Percentiles rank a stretch among this genome's conserved stretches.
Conservation (phyloP, 2,888 invertebrate genomes). For the Heliconius aoede region DNA sequence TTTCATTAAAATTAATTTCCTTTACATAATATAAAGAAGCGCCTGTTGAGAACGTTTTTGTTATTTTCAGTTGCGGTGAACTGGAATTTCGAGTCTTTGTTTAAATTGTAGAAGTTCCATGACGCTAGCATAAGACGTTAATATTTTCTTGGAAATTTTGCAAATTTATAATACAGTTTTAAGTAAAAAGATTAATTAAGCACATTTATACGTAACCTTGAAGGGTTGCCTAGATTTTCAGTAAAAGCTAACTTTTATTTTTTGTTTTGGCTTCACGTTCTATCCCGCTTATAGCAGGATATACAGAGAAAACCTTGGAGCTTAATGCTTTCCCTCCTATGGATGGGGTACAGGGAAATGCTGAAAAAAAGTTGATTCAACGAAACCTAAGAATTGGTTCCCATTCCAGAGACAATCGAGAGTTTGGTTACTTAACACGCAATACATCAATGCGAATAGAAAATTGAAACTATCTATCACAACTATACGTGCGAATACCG, state of each 20-base stretch:
- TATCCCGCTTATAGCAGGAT: too few relatives aligned
- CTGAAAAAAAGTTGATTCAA: too few relatives aligned
- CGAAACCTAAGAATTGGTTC: too few relatives aligned
- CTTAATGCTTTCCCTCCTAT: too few relatives aligned
- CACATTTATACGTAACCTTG: too few relatives aligned
- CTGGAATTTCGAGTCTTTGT: constrained; percentile 5
- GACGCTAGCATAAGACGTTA: neutral
- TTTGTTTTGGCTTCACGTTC: neutral
- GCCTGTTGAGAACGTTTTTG: neutral
- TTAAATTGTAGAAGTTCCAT: constrained; percentile 7
- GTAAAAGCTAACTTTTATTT: neutral
- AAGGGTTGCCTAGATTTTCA: neutral
- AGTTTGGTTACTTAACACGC: too few relatives aligned
- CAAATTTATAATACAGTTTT: neutral
- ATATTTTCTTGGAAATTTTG: neutral
- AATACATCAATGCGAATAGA: too few relatives aligned
- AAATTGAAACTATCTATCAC: too few relatives aligned
- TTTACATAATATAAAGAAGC: neutral
- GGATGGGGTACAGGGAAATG: too few relatives aligned
- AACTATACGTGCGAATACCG: too few relatives aligned
- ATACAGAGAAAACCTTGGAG: too few relatives aligned
- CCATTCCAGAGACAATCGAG: too few relatives aligned
- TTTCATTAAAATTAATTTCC: neutral
- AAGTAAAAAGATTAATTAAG: neutral
- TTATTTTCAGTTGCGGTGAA: constrained; percentile 2